Conservation (phyloP, 2,113 vertebrate genomes). For the Atrichornis clamosus region DNA sequence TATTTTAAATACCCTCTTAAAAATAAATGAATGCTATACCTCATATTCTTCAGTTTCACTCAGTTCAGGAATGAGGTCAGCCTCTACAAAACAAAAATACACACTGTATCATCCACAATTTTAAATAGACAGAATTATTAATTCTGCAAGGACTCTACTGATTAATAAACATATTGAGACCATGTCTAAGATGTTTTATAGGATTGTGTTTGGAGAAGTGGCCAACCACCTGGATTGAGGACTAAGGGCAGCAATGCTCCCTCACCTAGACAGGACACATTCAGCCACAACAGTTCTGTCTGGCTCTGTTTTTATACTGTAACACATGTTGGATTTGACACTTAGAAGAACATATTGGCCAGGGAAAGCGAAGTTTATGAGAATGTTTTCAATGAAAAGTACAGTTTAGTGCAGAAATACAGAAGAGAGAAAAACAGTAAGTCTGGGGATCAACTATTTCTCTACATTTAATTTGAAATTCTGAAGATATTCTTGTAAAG, state of each 20-base stretch:
- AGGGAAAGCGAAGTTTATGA: not conserved
- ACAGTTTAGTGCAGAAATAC: not conserved
- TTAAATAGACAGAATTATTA: not conserved
- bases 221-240: not conserved
- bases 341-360: not conserved
- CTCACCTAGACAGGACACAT: not conserved
- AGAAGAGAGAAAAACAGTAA: not conserved
- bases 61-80: constrained; percentile 75
- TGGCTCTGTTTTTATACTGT: not conserved
- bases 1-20: not conserved
- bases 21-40: constrained; percentile 68
- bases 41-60: constrained; percentile 80
- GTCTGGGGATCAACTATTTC: not conserved
- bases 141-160: not conserved
- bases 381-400: not conserved
- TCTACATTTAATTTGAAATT: not conserved
- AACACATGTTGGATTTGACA: not conserved
- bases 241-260: not conserved
- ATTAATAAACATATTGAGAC: not conserved
- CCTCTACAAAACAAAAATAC: constrained; percentile 76
- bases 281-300: not conserved
- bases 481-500: not conserved
- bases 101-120: constrained; percentile 42
- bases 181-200: not conserved
- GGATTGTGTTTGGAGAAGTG: not conserved